Evolutionary conservation across 2,797 vertebrate genomes (phyloP).

Genomic region (Oreortyx pictus): DNA sequence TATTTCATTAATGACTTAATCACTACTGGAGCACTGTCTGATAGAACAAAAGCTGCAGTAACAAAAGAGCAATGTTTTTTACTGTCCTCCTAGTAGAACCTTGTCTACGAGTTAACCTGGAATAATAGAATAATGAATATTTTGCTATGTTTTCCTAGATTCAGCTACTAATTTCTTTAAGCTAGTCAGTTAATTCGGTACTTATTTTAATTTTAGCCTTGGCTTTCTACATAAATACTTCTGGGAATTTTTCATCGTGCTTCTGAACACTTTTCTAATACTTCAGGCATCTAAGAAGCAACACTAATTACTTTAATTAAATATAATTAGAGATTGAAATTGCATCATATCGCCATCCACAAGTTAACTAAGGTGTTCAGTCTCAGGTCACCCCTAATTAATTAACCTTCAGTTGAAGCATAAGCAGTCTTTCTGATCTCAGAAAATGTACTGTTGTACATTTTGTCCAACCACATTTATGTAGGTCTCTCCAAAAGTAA

Average conservation of each 20-base stretch:
- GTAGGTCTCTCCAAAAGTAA: too few species aligned
- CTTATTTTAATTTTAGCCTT: not conserved
- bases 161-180: not conserved
- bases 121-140: not conserved
- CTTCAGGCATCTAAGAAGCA: constrained; percentile 16
- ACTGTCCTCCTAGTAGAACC: not conserved
- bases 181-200: not conserved
- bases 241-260: not conserved
- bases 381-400: not conserved
- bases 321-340: constrained; percentile 19
- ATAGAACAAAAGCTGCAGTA: too few species aligned
- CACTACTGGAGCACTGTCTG: too few species aligned
- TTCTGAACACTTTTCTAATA: not conserved
- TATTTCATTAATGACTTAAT: not conserved
- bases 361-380: not conserved
- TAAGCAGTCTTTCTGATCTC: not conserved
- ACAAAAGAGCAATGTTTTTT: not conserved
- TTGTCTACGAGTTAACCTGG: not conserved
- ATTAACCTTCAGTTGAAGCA: not conserved
- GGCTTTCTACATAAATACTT: not conserved
- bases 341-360: not conserved
- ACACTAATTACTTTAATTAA: constrained; percentile 38
- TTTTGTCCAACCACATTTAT: not conserved
- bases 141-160: not conserved
- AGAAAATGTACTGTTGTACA: too few species aligned